phyloP scores from a whole-genome alignment of 2,113 vertebrate genomes.

The Pygoscelis adeliae region DNA sequence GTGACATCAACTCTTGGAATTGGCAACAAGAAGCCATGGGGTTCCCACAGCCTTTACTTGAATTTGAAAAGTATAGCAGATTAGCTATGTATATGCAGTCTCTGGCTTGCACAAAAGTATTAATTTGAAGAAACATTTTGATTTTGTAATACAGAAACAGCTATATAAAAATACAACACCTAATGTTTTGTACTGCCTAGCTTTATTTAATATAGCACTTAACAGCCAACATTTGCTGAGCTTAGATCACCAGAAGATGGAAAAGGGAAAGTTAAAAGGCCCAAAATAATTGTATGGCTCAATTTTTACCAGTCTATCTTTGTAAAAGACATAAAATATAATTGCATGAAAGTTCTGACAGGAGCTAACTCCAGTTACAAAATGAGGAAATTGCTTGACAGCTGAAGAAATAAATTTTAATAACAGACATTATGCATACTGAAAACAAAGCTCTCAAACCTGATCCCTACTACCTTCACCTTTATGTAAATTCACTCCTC shows the following conservation, averaged over 20 bases:
- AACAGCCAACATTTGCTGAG: not conserved
- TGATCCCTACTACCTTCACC: not conserved
- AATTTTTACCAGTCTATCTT: not conserved
- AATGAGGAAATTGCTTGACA: not conserved
- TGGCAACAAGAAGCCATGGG: not conserved
- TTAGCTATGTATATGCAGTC: not conserved
- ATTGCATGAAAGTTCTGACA: not conserved
- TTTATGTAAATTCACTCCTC: fast-evolving
- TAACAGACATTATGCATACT: not conserved
- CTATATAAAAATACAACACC: not conserved
- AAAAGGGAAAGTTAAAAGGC: not conserved
- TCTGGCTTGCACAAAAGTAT: not conserved
- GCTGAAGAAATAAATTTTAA: not conserved
- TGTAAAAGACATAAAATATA: not conserved
- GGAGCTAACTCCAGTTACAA: not conserved
- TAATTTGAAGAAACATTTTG: not conserved
- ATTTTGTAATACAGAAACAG: not conserved
- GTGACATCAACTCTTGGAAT: not conserved
- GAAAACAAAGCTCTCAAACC: not conserved
- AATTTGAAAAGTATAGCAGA: not conserved
- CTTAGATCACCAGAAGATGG: not conserved
- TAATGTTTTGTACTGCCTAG: not conserved
- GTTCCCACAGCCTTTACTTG: not conserved
- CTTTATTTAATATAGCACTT: not conserved
- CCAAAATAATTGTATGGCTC: not conserved